These are phyloP conservation scores for Threskiornis aethiopicus DNA, from an alignment of 2,797 vertebrate species.

Conservation along the genomic window DNA sequence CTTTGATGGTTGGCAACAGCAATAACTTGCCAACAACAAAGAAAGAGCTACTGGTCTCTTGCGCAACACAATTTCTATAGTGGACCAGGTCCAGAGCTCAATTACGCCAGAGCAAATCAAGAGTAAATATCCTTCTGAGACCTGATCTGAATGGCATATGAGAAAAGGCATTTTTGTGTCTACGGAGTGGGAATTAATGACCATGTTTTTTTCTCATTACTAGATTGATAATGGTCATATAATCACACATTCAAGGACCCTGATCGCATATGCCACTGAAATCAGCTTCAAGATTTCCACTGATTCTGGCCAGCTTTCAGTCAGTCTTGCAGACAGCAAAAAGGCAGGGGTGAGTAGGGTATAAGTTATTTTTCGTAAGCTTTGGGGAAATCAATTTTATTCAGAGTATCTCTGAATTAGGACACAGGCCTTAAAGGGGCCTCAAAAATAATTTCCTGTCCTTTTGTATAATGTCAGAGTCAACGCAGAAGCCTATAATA, in stretches of 20 bases:
- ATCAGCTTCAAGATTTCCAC: neutral
- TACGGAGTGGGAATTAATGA: neutral
- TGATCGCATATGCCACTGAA: neutral
- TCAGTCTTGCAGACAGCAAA: neutral
- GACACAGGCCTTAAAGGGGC: neutral
- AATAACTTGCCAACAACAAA: neutral
- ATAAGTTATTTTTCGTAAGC: neutral
- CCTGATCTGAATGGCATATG: neutral
- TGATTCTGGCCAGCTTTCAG: neutral
- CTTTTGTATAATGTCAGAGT: neutral
- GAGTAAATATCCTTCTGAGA: neutral
- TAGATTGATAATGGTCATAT: neutral
- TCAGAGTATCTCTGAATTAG: neutral
- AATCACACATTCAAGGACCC: neutral
- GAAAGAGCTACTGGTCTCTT: neutral
- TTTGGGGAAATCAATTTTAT: conserved; percentile 26
- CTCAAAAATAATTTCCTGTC: neutral
- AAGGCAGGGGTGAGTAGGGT: neutral
- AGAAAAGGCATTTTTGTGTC: neutral
- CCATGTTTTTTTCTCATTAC: neutral
- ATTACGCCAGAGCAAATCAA: neutral
- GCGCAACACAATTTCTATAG: neutral
- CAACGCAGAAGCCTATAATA: neutral
- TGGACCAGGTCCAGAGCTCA: neutral
- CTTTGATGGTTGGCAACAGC: neutral